Conservation (phyloP, 2,797 vertebrate genomes). For the Cuniculus paca region DNA sequence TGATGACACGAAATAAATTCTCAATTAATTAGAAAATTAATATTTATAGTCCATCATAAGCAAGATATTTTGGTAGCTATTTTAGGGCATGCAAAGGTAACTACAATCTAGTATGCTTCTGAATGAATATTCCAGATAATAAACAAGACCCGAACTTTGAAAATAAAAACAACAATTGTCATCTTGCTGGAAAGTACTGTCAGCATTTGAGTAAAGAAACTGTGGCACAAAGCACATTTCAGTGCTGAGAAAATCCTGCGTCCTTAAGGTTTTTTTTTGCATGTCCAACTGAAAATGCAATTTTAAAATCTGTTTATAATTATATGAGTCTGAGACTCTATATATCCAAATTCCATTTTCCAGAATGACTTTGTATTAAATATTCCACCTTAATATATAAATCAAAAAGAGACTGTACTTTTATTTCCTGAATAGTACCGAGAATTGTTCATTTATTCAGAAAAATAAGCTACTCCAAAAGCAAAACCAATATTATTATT, state of each 20-base stretch:
- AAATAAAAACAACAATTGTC: neutral
- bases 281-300: neutral
- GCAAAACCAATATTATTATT: neutral
- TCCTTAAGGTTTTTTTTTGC: neutral
- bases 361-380: neutral
- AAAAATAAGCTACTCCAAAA: neutral
- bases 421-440: conserved; percentile 7
- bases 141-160: neutral
- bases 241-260: neutral
- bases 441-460: neutral
- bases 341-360: neutral
- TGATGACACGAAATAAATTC: conserved; percentile 1
- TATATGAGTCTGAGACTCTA: neutral
- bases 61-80: neutral
- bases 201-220: neutral
- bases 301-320: neutral
- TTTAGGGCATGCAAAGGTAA: neutral
- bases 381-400: conserved; percentile 25
- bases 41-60: neutral
- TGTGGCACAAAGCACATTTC: neutral
- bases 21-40: neutral
- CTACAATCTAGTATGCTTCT: neutral
- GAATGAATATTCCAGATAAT: neutral
- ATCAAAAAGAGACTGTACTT: neutral
- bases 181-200: neutral